Evolutionary conservation across 2,888 invertebrate genomes (phyloP).

Genomic region (Lottia scabra): DNA sequence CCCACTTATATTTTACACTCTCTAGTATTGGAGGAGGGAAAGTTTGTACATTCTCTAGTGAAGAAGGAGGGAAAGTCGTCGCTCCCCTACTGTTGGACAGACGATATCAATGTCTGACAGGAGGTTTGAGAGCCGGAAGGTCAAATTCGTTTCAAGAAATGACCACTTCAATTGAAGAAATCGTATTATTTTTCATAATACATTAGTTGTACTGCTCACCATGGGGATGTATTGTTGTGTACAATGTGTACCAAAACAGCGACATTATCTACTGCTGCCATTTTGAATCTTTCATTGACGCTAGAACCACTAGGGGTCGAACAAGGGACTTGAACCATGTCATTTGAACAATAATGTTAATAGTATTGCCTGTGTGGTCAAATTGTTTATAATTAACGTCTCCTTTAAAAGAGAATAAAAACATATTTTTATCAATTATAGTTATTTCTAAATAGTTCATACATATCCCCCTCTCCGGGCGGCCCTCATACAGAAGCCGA

Average conservation of each 20-base stretch:
- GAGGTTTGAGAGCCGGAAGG: not conserved
- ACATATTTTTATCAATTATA: constrained; percentile 1
- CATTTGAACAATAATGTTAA: constrained; percentile 17
- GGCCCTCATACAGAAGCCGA: not conserved
- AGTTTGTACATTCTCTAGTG: not conserved
- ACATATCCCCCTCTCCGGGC: not conserved
- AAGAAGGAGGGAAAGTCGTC: not conserved
- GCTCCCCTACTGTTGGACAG: not conserved
- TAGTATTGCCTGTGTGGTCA: constrained; percentile 18
- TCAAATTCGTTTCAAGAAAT: not conserved
- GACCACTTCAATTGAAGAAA: not conserved
- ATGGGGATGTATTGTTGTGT: not conserved
- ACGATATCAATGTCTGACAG: not conserved
- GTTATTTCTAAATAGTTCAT: not conserved
- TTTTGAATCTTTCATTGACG: not conserved
- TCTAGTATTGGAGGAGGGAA: not conserved
- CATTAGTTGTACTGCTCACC: not conserved
- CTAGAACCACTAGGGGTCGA: not conserved
- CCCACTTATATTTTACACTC: not conserved
- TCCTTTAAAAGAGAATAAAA: not conserved
- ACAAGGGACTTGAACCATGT: constrained; percentile 4
- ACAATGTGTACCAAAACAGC: not conserved
- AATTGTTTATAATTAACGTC: constrained; percentile 4
- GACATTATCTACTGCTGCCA: constrained; percentile 1
- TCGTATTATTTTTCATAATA: constrained; percentile 3